These are phyloP conservation scores for Naso thynnoides DNA, from an alignment of 2,797 vertebrate species.

Conservation along the genomic window DNA sequence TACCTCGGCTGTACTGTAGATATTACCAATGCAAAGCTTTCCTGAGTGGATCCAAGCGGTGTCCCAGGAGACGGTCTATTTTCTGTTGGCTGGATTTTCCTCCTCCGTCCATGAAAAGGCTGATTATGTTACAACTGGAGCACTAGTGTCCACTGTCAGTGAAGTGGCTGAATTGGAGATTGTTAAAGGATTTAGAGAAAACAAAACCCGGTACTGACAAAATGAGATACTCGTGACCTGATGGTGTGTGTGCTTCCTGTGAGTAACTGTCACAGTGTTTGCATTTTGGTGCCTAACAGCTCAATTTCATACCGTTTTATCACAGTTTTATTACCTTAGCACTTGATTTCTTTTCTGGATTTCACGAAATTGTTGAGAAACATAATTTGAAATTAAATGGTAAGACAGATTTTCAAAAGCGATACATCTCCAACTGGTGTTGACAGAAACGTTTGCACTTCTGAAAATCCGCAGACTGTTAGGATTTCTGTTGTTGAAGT, in stretches of 20 bases:
- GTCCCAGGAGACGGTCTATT: constrained; percentile 28
- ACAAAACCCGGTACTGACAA: neutral
- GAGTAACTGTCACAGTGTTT: neutral
- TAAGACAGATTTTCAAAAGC: neutral
- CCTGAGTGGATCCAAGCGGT: constrained; percentile 16
- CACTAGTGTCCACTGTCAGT: constrained; percentile 19
- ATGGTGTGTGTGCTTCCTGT: constrained; percentile 6
- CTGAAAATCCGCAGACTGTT: no score
- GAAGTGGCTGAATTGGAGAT: constrained; percentile 27
- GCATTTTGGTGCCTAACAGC: neutral
- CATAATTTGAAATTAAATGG: neutral
- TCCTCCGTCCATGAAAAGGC: constrained; percentile 50
- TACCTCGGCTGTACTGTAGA: constrained; percentile 36
- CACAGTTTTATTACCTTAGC: neutral
- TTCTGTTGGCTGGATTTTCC: constrained; percentile 24
- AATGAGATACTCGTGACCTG: constrained; percentile 33
- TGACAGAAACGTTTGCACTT: no score
- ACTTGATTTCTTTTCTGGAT: neutral
- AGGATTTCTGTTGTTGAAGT: no score
- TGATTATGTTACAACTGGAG: constrained; percentile 34
- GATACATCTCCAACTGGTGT: neutral
- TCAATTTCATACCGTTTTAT: neutral
- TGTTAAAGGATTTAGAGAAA: constrained; percentile 24
- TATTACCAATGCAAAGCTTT: constrained; percentile 40
- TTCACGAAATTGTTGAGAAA: neutral